Percentiles rank a stretch among this genome's conserved stretches.
Conservation (phyloP, 2,888 invertebrate genomes). For the Agriopis leucophaearia region DNA sequence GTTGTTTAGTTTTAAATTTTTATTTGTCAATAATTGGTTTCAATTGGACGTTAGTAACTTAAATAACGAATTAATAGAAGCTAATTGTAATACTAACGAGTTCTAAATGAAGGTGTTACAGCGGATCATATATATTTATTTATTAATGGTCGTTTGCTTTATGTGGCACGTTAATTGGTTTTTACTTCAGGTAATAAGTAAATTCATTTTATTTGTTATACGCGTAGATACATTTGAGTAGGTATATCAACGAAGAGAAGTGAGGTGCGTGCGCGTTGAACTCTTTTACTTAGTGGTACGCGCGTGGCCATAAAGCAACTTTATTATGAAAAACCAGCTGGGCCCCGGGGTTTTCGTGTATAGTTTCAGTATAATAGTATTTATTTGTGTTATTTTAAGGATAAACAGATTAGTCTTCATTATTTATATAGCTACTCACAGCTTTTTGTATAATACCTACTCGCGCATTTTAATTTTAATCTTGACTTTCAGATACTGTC, state of each 20-base stretch:
- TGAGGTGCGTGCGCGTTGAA: conserved; percentile 2
- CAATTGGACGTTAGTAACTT: conserved; percentile 9
- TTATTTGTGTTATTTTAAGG: no score
- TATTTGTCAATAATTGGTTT: conserved; percentile 13
- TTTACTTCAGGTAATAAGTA: not conserved
- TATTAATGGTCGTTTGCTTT: conserved; percentile 13
- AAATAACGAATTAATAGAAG: conserved; percentile 13
- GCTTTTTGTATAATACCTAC: no score
- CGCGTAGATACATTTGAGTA: not conserved
- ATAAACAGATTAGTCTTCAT: no score
- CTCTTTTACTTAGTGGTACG: conserved; percentile 7
- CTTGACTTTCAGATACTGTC: no score
- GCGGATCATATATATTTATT: conserved; percentile 19
- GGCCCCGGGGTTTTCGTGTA: no score
- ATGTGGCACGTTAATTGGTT: not conserved
- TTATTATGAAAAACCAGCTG: no score
- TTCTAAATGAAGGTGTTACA: conserved; percentile 14
- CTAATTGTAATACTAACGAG: conserved; percentile 5
- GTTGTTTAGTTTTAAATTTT: conserved; percentile 31
- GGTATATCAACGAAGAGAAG: not conserved
- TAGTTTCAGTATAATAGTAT: no score
- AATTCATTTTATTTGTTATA: not conserved
- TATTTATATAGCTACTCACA: no score
- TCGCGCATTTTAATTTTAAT: no score
- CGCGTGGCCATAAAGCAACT: not conserved